Evolutionary conservation across 2,888 invertebrate genomes (phyloP).

Genomic region (Subacronicta megacephala): DNA sequence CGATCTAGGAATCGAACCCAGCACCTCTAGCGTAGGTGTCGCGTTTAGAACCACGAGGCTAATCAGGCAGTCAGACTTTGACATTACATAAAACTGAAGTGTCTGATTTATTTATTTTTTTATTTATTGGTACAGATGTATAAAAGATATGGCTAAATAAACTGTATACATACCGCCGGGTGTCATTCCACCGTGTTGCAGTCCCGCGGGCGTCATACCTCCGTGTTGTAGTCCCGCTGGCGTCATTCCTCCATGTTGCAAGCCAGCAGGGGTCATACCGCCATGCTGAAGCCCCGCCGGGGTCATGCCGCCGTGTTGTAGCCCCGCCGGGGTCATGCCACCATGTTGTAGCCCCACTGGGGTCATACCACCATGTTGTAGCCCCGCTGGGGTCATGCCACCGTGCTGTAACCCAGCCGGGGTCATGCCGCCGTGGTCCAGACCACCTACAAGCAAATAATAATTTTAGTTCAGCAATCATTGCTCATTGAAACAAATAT

Average conservation of each 20-base stretch:
- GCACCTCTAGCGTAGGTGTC: no score
- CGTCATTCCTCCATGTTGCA: constrained; percentile 81
- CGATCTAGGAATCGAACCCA: no score
- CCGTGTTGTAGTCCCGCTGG: constrained; percentile 67
- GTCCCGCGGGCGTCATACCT: constrained; percentile 76
- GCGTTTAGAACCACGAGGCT: no score
- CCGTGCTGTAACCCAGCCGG: constrained; percentile 1
- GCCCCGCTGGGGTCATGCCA: neutral
- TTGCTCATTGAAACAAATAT: no score
- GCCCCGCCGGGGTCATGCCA: constrained; percentile 75
- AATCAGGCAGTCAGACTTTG: no score
- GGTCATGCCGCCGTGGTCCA: constrained; percentile 1
- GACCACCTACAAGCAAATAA: neutral
- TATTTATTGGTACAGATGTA: no score
- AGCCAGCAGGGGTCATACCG: constrained; percentile 64
- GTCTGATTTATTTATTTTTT: no score
- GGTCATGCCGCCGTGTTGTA: constrained; percentile 82
- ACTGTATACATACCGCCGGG: constrained; percentile 51
- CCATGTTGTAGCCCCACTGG: constrained; percentile 63
- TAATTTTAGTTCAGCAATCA: neutral
- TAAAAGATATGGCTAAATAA: no score
- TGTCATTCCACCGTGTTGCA: constrained; percentile 68
- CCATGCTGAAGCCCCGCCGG: constrained; percentile 69
- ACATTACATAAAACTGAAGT: no score
- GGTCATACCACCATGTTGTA: neutral